Evolutionary conservation across 2,888 invertebrate genomes (phyloP), one percentile per base, ranked within the genome.

Genomic region (Scaptomyza flava): DNA sequence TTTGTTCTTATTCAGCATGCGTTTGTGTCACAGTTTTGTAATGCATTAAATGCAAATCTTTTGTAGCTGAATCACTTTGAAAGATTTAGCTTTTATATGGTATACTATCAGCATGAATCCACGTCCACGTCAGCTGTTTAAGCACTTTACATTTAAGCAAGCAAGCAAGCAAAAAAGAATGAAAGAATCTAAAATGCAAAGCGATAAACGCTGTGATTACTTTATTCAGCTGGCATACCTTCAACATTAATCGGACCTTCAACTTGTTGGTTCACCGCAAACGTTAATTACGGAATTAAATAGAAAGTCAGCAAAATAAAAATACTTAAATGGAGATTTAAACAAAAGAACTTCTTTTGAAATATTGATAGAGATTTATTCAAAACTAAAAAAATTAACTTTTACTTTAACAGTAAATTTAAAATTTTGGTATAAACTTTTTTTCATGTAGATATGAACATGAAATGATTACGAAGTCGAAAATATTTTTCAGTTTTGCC

Each of bases 21-120:
- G 34, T 34, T 38, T 38, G 38, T 38, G 14, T 38, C 38, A n/a
- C 38, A 14, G 38, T 38, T 38, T 51, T 47, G 63, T 69, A 17
- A 17, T 17, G 41, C 41, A 41, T 41, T 41, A 41, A 17, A 41
- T 41, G 41, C 41, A 41, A 41, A 41, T 68, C 63, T 45, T 46
- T 46, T 68, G 27, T 50, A 51, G 46, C 63, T 73, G 73, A 73
- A 60, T 76, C 68, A 66, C 61, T 50, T 60, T 63, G 20, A 67
- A 64, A 76, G 59, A 52, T 64, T 61, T 62, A 51, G 47, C 34
- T 62, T 47, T 56, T 64, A 53, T 63, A 66, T 30, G 30, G 27
- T 30, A 48, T 31, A 17, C 17, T 20, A 17, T 20, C 20, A 41
- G 8, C 14, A 41, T 41, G 38, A 41, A 41, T 41, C 41, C 53